Base-by-base conservation (phyloP, 2,888 invertebrate genomes). In the Nasonia oneida region DNA sequence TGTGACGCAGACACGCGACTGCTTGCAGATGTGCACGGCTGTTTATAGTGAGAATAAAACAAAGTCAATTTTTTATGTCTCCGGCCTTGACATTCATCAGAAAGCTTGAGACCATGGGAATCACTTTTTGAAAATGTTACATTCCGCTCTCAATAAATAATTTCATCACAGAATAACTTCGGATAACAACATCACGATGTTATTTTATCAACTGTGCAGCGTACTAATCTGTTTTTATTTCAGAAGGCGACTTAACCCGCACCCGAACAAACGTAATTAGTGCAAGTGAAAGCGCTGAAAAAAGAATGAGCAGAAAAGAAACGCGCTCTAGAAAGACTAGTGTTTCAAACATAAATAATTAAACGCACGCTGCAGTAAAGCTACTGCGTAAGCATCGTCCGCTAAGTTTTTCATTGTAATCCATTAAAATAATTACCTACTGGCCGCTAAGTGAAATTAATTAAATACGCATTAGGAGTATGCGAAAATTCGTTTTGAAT, bases 231-330 rank as follows among this genome's bases (percentile, higher is more conserved):
- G 4, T 37, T 37, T 37, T 37, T 37, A 37, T 37, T 37, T 37
- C 37, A 4, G 37, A 37, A 5, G 75, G 33, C 18, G 37, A 76
- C 57, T 76, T 53, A 57, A 76, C 53, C 39, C 15, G 37, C 39
- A 57, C 23, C 18, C n/a, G 37, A 14, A 70, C 18, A 70, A 70
- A 79, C 70, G 50, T 70, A 79, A 79, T 79, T 70, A 79, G 50
- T 47, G 8, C 14, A 6, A 37, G 70, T 33, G 37, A 53, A 15
- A 15, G 67, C 33, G 14, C 29, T 29, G 29, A 37, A 70, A 70
- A 37, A 70, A 70, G 33, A 12, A 42, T 18, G 47, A 23, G 23
- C 23, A 23, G 23, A 23, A 29, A 10, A 23, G 3, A 47, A 50
- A 6, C 12, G 64, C 10, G 33, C 5, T 2, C 0, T 42, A n/a